Evolutionary conservation across 2,888 invertebrate genomes (phyloP), one percentile per base, ranked within the genome.

Genomic region (Agrenia bidenticulata): DNA sequence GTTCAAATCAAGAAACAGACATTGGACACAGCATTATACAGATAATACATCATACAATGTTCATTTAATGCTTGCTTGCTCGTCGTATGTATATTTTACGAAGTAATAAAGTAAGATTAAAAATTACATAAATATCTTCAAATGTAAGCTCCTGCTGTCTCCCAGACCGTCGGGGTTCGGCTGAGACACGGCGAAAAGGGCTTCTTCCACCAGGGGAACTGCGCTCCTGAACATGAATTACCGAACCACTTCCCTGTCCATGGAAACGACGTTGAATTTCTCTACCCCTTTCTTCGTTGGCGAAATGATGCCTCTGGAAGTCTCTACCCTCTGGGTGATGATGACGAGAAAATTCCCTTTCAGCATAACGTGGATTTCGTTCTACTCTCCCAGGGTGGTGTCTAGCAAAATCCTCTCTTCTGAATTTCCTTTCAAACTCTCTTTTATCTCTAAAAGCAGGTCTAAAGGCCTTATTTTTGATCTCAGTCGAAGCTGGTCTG

Each of bases 61-160:
- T n/a, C n/a, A n/a, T n/a, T n/a, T n/a, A n/a, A n/a, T n/a, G n/a
- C n/a, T n/a, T n/a, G n/a, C n/a, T n/a, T n/a, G n/a, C n/a, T n/a
- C n/a, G n/a, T n/a, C n/a, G n/a, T n/a, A n/a, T n/a, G n/a, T n/a
- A n/a, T n/a, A 32, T 32, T 7, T 32, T 32, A 32, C 32, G 19
- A 45, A 45, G 19, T 45, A 45, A 15, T 15, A 21, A 51, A 51
- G 21, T 21, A 23, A 19, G 17, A 27, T 21, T n/a, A 32, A 55
- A 32, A 55, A 57, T 57, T 57, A 57, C 57, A 41, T 57, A 57
- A 37, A 57, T 57, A 23, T 57, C 57, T 17, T 57, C 57, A 57
- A 57, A 57, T 5, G 57, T 57, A 19, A 57, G 57, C 21, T 23
- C 32, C 21, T 41, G 39, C n/a, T 27, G 19, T 15, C 41, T 39